phyloP scores from a whole-genome alignment of 2,888 invertebrate species.

The Nephrocerus scutellatus region DNA sequence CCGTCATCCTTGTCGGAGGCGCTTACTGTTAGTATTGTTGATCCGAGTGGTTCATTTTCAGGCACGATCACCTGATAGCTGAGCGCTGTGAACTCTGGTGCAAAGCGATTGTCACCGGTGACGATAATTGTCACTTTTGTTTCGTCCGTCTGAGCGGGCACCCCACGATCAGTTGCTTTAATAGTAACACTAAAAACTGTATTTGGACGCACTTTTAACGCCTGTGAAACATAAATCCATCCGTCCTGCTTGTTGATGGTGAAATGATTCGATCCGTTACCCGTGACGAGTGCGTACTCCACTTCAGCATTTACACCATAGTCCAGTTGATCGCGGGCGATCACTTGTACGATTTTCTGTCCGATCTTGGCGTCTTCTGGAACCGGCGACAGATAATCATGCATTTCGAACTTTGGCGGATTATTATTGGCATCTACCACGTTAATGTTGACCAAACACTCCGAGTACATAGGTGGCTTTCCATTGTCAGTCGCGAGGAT shows the following conservation, averaged over 20 bases:
- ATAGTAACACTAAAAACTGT: conserved; percentile 62
- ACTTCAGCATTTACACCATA: conserved; percentile 86
- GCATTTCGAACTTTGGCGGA: conserved; percentile 72
- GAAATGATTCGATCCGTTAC: conserved; percentile 73
- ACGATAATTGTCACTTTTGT: conserved; percentile 66
- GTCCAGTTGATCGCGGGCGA: conserved; percentile 70
- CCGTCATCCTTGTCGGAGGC: conserved; percentile 82
- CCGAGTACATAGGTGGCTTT: conserved; percentile 88
- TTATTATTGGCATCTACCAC: conserved; percentile 91
- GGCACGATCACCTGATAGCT: conserved; percentile 86
- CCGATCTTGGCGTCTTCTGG: conserved; percentile 68
- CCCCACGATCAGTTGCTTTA: conserved; percentile 78
- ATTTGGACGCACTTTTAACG: conserved; percentile 49
- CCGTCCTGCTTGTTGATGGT: conserved; percentile 68
- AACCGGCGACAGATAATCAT: conserved; percentile 71
- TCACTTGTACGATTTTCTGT: conserved; percentile 64
- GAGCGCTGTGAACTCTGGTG: conserved; percentile 74
- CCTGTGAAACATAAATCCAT: conserved; percentile 67
- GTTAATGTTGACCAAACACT: conserved; percentile 76
- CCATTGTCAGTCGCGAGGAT: conserved; percentile 92
- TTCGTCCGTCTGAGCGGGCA: conserved; percentile 76
- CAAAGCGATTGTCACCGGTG: conserved; percentile 74
- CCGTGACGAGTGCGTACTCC: conserved; percentile 64
- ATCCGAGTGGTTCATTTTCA: conserved; percentile 82
- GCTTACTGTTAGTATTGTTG: conserved; percentile 74